A percentile compares a stretch with the other conserved stretches of the same genome.
Conservation (phyloP, 2,113 vertebrate species). For the Coryphaenoides rupestris region DNA sequence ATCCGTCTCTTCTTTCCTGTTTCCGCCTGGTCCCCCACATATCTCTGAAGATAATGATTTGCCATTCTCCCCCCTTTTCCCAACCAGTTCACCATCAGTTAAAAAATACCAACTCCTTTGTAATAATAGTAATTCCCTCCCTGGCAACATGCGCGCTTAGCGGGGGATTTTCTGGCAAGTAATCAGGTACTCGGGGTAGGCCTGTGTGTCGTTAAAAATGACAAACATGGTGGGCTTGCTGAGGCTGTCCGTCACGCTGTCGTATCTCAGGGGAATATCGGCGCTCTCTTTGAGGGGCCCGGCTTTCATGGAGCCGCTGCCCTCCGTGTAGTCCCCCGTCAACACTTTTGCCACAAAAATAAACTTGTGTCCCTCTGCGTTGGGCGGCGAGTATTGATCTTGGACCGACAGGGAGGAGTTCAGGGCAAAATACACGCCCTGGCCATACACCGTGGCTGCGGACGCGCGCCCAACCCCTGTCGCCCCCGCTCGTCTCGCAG, state of each 20-base stretch:
- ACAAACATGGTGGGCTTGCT: constrained; percentile 77
- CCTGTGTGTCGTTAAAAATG: constrained; percentile 90
- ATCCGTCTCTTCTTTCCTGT: too few relatives aligned
- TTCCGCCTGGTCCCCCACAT: too few relatives aligned
- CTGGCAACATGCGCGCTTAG: constrained; percentile 20
- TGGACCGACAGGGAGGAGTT: constrained; percentile 69
- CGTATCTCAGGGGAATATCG: constrained; percentile 62
- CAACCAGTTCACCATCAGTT: too few relatives aligned
- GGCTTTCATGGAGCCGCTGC: constrained; percentile 62
- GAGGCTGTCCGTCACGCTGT: constrained; percentile 79
- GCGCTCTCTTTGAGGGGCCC: constrained; percentile 70
- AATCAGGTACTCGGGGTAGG: constrained; percentile 84
- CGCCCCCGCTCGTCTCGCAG: too few relatives aligned
- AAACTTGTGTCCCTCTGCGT: constrained; percentile 75
- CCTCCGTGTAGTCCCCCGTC: constrained; percentile 75
- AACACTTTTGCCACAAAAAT: constrained; percentile 80
- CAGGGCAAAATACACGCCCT: constrained; percentile 85
- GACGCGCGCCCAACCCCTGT: too few relatives aligned
- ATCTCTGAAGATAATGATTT: too few relatives aligned
- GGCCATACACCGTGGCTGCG: constrained; percentile 80
- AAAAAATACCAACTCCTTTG: too few relatives aligned
- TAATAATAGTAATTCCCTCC: too few relatives aligned
- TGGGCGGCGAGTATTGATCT: constrained; percentile 80
- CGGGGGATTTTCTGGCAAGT: constrained; percentile 72
- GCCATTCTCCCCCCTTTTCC: too few relatives aligned